A percentile compares a stretch with the other conserved stretches of the same genome.
phyloP scores from a whole-genome alignment of 2,797 vertebrate genomes.

The Sebastes oblongus region DNA sequence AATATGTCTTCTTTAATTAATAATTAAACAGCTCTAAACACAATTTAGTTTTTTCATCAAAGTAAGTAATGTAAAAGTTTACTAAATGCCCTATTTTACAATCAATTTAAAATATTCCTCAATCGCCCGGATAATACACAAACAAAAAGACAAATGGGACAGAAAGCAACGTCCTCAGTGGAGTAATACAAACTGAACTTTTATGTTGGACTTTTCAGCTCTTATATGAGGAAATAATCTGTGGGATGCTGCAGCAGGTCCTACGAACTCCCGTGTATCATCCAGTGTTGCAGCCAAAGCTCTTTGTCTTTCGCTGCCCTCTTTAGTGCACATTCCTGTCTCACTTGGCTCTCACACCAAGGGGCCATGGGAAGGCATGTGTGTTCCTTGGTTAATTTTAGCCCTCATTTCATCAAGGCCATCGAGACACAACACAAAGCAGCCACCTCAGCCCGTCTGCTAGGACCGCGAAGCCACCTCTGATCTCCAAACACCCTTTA shows the following conservation, averaged over 20 bases:
- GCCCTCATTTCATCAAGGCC: slow-evolving; percentile 64
- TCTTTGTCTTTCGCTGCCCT: slow-evolving; percentile 14
- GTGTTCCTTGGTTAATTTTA: slow-evolving; percentile 73
- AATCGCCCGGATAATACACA: background rate
- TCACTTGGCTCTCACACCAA: slow-evolving; percentile 56
- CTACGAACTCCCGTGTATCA: background rate
- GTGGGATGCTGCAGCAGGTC: background rate
- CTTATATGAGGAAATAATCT: background rate
- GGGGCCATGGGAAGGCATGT: slow-evolving; percentile 58
- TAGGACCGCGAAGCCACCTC: slow-evolving; percentile 6
- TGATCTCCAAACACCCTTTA: slow-evolving; percentile 44
- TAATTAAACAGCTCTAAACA: background rate
- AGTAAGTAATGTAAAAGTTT: background rate
- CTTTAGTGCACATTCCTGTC: slow-evolving; percentile 45
- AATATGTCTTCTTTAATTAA: background rate
- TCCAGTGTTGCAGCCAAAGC: background rate
- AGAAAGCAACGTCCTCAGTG: background rate
- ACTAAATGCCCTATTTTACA: no score
- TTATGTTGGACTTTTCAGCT: background rate
- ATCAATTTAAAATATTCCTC: no score
- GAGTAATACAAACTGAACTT: background rate
- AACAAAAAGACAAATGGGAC: background rate
- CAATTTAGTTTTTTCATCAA: background rate
- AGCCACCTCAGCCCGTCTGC: slow-evolving; percentile 10
- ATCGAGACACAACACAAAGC: slow-evolving; percentile 68